phyloP scores from a whole-genome alignment of 2,888 invertebrate genomes.

The Hirtodrosophila confusa region DNA sequence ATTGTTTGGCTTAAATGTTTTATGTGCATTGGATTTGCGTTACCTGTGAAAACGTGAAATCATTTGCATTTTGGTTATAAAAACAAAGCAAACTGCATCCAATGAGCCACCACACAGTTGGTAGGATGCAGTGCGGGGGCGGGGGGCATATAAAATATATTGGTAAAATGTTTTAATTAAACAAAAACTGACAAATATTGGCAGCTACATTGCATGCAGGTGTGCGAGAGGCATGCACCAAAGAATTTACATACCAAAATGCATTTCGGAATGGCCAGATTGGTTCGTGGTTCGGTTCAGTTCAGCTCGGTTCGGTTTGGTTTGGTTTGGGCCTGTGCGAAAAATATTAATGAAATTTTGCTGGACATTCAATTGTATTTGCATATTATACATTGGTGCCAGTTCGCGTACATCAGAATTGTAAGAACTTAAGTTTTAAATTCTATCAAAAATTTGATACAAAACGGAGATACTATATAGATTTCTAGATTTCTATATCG shows the following conservation, averaged over 20 bases:
- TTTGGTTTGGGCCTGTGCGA: slow-evolving; percentile 14
- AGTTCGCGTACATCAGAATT: not conserved
- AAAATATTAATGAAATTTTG: slow-evolving; percentile 74
- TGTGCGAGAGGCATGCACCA: slow-evolving; percentile 25
- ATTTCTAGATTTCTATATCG: too few species aligned
- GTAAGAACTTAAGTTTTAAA: not conserved
- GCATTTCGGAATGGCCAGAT: slow-evolving; percentile 38
- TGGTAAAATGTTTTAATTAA: slow-evolving; percentile 77
- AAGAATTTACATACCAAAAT: slow-evolving; percentile 73
- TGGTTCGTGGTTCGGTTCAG: slow-evolving; percentile 14
- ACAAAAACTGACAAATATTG: slow-evolving; percentile 78
- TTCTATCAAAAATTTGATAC: too few species aligned
- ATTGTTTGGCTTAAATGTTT: slow-evolving; percentile 75
- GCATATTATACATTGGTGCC: slow-evolving; percentile 51
- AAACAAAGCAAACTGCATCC: slow-evolving; percentile 16
- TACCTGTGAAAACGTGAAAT: slow-evolving; percentile 35
- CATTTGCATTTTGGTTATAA: slow-evolving; percentile 64
- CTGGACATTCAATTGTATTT: slow-evolving; percentile 54
- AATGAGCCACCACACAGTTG: not conserved
- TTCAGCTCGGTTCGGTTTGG: slow-evolving; percentile 9
- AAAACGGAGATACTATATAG: too few species aligned
- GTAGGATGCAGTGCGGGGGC: not conserved
- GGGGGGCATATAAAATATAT: slow-evolving; percentile 66
- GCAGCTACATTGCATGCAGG: slow-evolving; percentile 49
- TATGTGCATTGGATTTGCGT: slow-evolving; percentile 53